phyloP scores from a whole-genome alignment of 2,888 invertebrate species.

The Caenorhabditis auriculariae region DNA sequence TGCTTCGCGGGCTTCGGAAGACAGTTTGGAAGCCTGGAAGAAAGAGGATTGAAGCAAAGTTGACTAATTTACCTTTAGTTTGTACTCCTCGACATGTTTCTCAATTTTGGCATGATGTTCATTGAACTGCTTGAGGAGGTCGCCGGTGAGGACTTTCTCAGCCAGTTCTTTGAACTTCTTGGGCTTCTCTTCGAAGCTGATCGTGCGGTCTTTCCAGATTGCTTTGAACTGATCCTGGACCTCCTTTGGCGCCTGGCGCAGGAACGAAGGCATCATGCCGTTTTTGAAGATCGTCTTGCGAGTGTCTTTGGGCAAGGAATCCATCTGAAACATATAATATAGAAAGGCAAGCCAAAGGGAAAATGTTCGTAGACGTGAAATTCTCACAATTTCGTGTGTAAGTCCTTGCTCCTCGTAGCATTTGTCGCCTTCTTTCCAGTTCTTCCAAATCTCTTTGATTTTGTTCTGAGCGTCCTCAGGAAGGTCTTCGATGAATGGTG shows the following conservation, averaged over 20 bases:
- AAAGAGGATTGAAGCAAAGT: not conserved
- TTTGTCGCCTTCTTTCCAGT: slow-evolving; percentile 47
- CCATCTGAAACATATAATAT: slow-evolving; percentile 12
- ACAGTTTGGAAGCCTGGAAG: slow-evolving; percentile 33
- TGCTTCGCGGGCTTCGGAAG: slow-evolving; percentile 37
- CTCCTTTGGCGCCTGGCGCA: slow-evolving; percentile 31
- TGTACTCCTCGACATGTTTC: slow-evolving; percentile 29
- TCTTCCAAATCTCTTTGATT: slow-evolving; percentile 43
- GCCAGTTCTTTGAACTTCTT: slow-evolving; percentile 44
- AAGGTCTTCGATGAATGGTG: slow-evolving; percentile 38
- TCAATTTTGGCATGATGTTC: slow-evolving; percentile 42
- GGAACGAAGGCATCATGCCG: slow-evolving; percentile 22
- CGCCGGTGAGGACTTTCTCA: slow-evolving; percentile 37
- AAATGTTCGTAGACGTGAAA: not conserved
- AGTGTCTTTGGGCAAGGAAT: slow-evolving; percentile 30
- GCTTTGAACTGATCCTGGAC: slow-evolving; percentile 36
- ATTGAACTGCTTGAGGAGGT: slow-evolving; percentile 42
- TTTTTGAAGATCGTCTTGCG: slow-evolving; percentile 26
- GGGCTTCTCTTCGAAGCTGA: slow-evolving; percentile 35
- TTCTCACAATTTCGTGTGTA: slow-evolving; percentile 38
- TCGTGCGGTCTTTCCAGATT: slow-evolving; percentile 38
- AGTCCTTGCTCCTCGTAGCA: slow-evolving; percentile 45
- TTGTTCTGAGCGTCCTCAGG: slow-evolving; percentile 34
- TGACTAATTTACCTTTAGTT: slow-evolving; percentile 27
- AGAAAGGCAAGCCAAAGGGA: not conserved